Evolutionary conservation across 2,888 invertebrate species (phyloP), one percentile per base, ranked within the genome.

Genomic region (Nomada ruficornis): DNA sequence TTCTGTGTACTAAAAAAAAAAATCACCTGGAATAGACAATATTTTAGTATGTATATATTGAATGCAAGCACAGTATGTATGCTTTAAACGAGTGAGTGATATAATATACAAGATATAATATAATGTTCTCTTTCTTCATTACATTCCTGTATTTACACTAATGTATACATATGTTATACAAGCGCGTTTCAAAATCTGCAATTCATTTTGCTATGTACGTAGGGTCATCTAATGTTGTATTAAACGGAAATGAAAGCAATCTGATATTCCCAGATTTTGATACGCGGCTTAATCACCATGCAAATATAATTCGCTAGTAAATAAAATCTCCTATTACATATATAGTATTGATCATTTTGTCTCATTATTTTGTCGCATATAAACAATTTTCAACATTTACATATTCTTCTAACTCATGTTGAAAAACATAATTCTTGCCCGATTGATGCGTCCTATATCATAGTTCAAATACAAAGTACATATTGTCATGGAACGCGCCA

Each of bases 71-170:
- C 59, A 54, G 69, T 75, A 74, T 80, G 63, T 73, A 64, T 78
- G 75, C 69, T 62, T 60, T 52, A 55, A 36, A 73, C 64, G 65
- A 23, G 63, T 81, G 73, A 63, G 47, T 77, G 75, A 77, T 84
- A 82, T 74, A 72, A 82, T 78, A 87, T 85, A 67, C 80, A 65
- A 77, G 75, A 83, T 74, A 86, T 85, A 73, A 73, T 74, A 81
- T 74, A 63, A 47, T 18, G 29, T 18, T 26, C n/a, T 57, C 59
- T 82, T 83, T 74, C 83, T 86, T 80, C 65, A 71, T 78, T 85
- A 81, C 89, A 89, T 88, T 89, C 87, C 86, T 86, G 82, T 87
- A 87, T 87, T 81, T 84, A 82, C 64, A 82, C 68, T 78, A 71
- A 83, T 83, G 63, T 71, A 82, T 80, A 77, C 63, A 82, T 75